These are phyloP conservation scores for Drosophila macrothrix DNA, from an alignment of 2,888 invertebrate genomes.

Conservation along the genomic window DNA sequence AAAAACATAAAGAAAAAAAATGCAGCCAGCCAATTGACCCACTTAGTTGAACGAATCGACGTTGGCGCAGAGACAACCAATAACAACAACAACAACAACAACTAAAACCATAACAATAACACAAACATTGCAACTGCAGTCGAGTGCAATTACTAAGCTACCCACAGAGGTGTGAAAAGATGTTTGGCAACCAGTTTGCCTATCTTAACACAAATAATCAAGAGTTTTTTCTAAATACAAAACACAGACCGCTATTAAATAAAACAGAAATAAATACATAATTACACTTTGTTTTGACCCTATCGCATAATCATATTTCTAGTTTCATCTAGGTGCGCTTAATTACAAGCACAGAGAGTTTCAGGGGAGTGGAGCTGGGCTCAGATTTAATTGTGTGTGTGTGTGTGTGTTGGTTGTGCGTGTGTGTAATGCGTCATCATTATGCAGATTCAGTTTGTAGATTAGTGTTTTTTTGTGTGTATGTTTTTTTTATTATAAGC, in stretches of 20 bases:
- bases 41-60: constrained; percentile 37
- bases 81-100: background rate
- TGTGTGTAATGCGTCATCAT: constrained; percentile 39
- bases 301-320: constrained; percentile 66
- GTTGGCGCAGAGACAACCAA: constrained; percentile 29
- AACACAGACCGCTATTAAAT: background rate
- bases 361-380: constrained; percentile 7
- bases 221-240: constrained; percentile 4
- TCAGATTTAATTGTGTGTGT: constrained; percentile 10
- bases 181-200: constrained; percentile 51
- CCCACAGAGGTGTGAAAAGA: constrained; percentile 63
- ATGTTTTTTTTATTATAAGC: background rate
- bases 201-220: background rate
- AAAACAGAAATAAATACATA: background rate
- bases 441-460: constrained; percentile 33
- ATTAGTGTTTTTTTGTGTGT: background rate
- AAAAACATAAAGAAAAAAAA: constrained; percentile 22
- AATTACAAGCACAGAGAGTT: constrained; percentile 4
- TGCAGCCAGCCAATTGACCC: constrained; percentile 62
- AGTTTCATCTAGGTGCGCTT: constrained; percentile 28
- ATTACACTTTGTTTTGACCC: constrained; percentile 33
- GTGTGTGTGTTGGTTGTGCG: constrained; percentile 3
- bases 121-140: constrained; percentile 33
- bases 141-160: constrained; percentile 37
- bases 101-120: constrained; percentile 1